phyloP scores from a whole-genome alignment of 1,140 invertebrate species.

The Thaumetopoea pityocampa region DNA sequence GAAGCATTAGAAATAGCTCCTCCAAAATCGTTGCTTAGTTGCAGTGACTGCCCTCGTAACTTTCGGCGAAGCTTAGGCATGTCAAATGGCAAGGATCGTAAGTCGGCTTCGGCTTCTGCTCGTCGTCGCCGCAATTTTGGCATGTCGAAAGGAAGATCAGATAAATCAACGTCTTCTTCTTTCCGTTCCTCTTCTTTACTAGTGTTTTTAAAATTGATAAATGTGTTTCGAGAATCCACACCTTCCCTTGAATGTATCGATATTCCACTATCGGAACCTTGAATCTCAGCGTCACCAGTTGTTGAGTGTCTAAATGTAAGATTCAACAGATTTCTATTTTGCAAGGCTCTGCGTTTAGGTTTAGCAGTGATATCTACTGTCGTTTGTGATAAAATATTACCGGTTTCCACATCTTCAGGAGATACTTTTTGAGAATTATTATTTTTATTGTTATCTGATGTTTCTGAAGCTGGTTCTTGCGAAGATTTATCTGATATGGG shows the following conservation, averaged over 20 bases:
- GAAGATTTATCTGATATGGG: slow-evolving; percentile 94
- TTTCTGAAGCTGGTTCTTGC: slow-evolving; percentile 87
- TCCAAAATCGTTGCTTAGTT: slow-evolving; percentile 65
- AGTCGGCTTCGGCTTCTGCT: slow-evolving; percentile 81
- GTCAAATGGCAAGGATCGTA: slow-evolving; percentile 89
- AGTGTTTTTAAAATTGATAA: slow-evolving; percentile 79
- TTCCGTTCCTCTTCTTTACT: slow-evolving; percentile 63
- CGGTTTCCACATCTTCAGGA: slow-evolving; percentile 76
- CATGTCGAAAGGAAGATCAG: slow-evolving; percentile 91
- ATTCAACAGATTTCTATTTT: slow-evolving; percentile 87
- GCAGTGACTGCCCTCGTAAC: slow-evolving; percentile 75
- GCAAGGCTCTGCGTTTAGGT: slow-evolving; percentile 80
- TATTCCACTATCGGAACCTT: slow-evolving; percentile 90
- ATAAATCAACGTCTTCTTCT: slow-evolving; percentile 77
- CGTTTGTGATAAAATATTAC: slow-evolving; percentile 68
- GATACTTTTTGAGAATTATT: slow-evolving; percentile 85
- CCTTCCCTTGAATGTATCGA: slow-evolving; percentile 87
- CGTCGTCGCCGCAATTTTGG: slow-evolving; percentile 88
- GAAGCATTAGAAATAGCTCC: slow-evolving; percentile 85
- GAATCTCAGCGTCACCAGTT: slow-evolving; percentile 83
- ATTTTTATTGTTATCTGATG: slow-evolving; percentile 86
- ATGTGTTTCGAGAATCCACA: slow-evolving; percentile 79
- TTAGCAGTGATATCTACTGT: slow-evolving; percentile 70
- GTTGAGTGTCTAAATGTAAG: slow-evolving; percentile 80
- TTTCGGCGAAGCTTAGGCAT: slow-evolving; percentile 90